These are phyloP conservation scores for Hippocampus guttulatus DNA, from an alignment of 2,113 vertebrate species.

Conservation along the genomic window DNA sequence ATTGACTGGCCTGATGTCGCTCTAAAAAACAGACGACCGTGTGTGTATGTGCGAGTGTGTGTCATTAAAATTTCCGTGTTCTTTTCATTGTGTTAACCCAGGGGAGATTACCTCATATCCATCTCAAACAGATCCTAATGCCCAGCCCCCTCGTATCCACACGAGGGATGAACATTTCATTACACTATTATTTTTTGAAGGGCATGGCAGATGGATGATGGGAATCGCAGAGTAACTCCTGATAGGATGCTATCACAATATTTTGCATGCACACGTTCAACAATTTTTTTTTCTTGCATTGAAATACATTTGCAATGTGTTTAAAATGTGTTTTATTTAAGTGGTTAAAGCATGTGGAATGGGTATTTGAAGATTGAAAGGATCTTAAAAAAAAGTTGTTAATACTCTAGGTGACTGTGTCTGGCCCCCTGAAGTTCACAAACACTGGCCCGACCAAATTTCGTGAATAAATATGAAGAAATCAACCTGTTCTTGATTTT, in stretches of 20 bases:
- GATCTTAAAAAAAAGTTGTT: too few relatives aligned
- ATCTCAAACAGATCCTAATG: slow-evolving; percentile 24
- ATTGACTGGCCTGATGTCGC: slow-evolving; percentile 55
- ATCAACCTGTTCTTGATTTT: too few relatives aligned
- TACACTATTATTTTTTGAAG: neutral
- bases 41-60: slow-evolving; percentile 42
- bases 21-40: slow-evolving; percentile 42
- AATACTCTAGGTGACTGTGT: too few relatives aligned
- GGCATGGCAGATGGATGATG: neutral
- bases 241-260: neutral
- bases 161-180: neutral
- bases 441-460: too few relatives aligned
- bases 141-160: slow-evolving; percentile 10
- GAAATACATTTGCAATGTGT: too few relatives aligned
- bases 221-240: neutral
- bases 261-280: neutral
- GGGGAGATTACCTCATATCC: slow-evolving; percentile 72
- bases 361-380: too few relatives aligned
- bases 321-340: too few relatives aligned
- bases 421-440: too few relatives aligned
- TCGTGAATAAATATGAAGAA: too few relatives aligned
- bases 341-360: too few relatives aligned
- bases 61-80: slow-evolving; percentile 43
- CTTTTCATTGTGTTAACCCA: slow-evolving; percentile 57
- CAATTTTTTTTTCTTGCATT: too few relatives aligned